A percentile compares a stretch with the other conserved stretches of the same genome.
These are phyloP conservation scores for Trichonephila clavata DNA, from an alignment of 1,140 invertebrate species.

Conservation along the genomic window DNA sequence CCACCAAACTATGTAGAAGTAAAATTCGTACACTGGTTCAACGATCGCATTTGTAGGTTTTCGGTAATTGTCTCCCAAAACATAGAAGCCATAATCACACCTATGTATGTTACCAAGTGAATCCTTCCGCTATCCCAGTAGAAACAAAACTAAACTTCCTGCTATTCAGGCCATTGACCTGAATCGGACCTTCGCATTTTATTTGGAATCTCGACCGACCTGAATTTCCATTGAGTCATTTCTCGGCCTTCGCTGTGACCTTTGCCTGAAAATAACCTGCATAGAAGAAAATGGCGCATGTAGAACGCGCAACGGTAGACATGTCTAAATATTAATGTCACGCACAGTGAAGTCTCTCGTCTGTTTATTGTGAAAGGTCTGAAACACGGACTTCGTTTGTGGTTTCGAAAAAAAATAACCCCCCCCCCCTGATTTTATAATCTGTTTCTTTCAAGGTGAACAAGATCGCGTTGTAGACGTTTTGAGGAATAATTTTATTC, in stretches of 20 bases:
- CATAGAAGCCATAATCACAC: not conserved
- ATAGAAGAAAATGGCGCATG: not conserved
- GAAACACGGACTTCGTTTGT: too few relatives aligned
- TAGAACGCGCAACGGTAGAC: not conserved
- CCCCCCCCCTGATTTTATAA: too few relatives aligned
- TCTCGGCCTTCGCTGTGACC: not conserved
- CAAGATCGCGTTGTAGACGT: too few relatives aligned
- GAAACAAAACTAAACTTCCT: not conserved
- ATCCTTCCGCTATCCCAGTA: slow-evolving; percentile 32
- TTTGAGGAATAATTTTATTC: too few relatives aligned
- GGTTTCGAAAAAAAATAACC: too few relatives aligned
- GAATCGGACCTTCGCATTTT: not conserved
- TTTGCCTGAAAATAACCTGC: not conserved
- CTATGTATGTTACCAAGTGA: slow-evolving; percentile 2
- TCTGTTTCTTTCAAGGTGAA: too few relatives aligned
- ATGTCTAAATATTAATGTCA: not conserved
- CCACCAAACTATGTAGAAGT: not conserved
- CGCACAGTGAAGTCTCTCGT: too few relatives aligned
- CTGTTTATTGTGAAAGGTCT: too few relatives aligned
- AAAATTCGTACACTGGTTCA: not conserved
- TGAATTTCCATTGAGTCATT: slow-evolving; percentile 47
- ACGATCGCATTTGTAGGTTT: not conserved
- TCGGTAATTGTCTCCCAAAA: not conserved
- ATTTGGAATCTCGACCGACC: not conserved
- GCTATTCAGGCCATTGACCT: slow-evolving; percentile 26